Conservation (phyloP, 1,140 invertebrate species). For the Lutraria rhynchaena region DNA sequence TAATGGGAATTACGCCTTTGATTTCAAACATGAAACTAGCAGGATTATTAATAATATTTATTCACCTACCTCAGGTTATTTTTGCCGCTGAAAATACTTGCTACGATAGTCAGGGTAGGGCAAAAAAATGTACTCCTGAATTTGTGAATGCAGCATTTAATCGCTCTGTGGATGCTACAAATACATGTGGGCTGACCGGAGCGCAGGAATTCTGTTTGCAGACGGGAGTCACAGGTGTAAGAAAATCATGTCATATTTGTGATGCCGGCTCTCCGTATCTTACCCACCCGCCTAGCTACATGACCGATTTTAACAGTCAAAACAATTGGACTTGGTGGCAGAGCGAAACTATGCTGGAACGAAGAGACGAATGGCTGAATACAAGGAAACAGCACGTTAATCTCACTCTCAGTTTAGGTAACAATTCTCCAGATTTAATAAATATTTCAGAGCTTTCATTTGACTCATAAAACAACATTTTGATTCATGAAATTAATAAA, state of each 20-base stretch:
- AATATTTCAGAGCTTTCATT: too few species aligned
- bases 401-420: constrained; percentile 94
- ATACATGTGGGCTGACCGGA: constrained; percentile 91
- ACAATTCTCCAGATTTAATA: too few species aligned
- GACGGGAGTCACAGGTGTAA: constrained; percentile 85
- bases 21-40: constrained; percentile 51
- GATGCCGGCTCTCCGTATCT: constrained; percentile 84
- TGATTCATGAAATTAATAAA: too few species aligned
- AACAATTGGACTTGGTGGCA: constrained; percentile 99
- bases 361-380: constrained; percentile 33
- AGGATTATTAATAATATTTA: constrained; percentile 31
- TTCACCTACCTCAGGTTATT: constrained; percentile 63
- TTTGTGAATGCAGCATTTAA: constrained; percentile 97
- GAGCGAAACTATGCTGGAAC: constrained; percentile 97
- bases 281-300: constrained; percentile 88
- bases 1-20: neutral
- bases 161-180: constrained; percentile 92
- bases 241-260: constrained; percentile 85
- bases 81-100: constrained; percentile 75
- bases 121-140: constrained; percentile 95
- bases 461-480: too few species aligned
- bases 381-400: constrained; percentile 91
- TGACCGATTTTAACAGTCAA: constrained; percentile 95
- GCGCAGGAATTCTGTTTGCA: constrained; percentile 91
- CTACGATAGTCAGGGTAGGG: constrained; percentile 82